Evolutionary conservation across 2,113 vertebrate species (phyloP), one percentile per base, ranked within the genome.

Genomic region (Xenopus borealis): DNA sequence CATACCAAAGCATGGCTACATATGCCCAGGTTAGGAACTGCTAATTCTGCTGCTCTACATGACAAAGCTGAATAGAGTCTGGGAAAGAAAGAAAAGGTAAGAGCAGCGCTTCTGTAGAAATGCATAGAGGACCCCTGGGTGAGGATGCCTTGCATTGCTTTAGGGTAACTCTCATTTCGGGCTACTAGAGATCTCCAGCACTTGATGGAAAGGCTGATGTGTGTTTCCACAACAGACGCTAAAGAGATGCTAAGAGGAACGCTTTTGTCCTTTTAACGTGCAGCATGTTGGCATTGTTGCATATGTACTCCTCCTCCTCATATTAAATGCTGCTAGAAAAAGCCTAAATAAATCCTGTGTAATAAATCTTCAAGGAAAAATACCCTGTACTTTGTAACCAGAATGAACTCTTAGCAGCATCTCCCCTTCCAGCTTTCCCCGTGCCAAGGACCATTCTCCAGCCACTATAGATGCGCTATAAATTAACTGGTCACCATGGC

Each of bases 401-500:
- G 67, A 17, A 40, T 23, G 52, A 30, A 27, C 44, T 74, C 53
- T 50, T 30, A 20, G n/a, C 63, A 47, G 9, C 6, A 19, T 20
- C 86, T 86, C 86, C 86, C 86, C 89, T 91, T 89, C 88, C 86
- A 85, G 86, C 86, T 88, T 90, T 85, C 86, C 86, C 86, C 88
- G 86, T 89, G 84, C 86, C 82, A 88, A 85, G 85, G 85, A 72
- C 85, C 81, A 86, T 80, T 88, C 87, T 83, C 86, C 81, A 88
- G 91, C 92, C 90, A 90, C 89, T 93, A 94, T 86, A 88, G 92
- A 94, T 93, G 90, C 91, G 89, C 91, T 91, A 95, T 94, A 93
- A 93, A 93, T 94, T 94, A 93, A 90, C 83, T 83, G 85, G 95
- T 97, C 94, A 88, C 93, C 91, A 95, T 94, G 87, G 91, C 82